These are phyloP conservation scores for Syndactyla subalaris DNA, from an alignment of 2,797 vertebrate genomes.

Conservation along the genomic window DNA sequence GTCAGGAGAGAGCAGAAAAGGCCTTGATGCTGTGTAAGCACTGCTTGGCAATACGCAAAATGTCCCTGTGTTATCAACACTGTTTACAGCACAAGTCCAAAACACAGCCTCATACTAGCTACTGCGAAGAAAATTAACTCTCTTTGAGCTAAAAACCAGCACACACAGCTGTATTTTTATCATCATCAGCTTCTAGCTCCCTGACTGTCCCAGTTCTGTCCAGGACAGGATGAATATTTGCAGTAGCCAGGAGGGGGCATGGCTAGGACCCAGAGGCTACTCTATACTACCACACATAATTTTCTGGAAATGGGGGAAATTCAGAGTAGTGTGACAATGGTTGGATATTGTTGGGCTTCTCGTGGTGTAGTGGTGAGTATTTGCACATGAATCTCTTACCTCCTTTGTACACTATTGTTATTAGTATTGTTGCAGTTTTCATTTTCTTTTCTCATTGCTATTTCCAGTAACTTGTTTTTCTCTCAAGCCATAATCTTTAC, in stretches of 20 bases:
- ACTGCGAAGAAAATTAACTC: not conserved
- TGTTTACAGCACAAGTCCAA: not conserved
- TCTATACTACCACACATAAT: not conserved
- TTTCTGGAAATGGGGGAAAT: not conserved
- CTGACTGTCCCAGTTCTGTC: not conserved
- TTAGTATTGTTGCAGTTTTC: not conserved
- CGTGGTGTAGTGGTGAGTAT: not conserved
- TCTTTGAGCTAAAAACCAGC: not conserved
- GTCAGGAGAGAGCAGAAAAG: not conserved
- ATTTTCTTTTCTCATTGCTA: not conserved
- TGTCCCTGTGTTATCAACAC: not conserved
- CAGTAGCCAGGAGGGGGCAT: not conserved
- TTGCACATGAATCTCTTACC: not conserved
- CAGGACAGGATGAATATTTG: not conserved
- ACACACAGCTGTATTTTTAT: not conserved
- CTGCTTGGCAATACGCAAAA: not conserved
- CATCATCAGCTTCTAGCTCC: not conserved
- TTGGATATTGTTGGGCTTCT: not conserved
- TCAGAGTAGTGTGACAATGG: too few relatives aligned
- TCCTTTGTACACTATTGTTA: not conserved
- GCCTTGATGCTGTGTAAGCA: not conserved
- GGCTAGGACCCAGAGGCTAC: not conserved
- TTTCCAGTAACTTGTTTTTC: not conserved
- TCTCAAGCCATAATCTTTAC: rapidly evolving
- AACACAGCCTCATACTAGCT: not conserved